Percentiles rank a stretch among this genome's conserved stretches.
Evolutionary conservation across 2,888 invertebrate genomes (phyloP).

Genomic region (Drosophila anomalata): DNA sequence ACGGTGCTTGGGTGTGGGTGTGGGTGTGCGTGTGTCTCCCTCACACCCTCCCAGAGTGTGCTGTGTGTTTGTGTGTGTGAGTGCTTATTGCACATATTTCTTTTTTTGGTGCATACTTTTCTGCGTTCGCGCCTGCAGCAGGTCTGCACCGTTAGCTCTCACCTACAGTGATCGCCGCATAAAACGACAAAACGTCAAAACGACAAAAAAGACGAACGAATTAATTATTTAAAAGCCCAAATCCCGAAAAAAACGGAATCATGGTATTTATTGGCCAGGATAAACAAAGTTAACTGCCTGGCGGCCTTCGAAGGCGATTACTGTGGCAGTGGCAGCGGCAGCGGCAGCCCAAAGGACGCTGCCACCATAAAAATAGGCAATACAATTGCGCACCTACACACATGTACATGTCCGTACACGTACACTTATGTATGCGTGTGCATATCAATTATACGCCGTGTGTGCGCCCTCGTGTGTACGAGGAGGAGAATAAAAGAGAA

Average conservation of each 20-base stretch:
- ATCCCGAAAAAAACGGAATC: not conserved
- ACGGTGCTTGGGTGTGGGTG: constrained; percentile 3
- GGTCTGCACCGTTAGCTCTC: not conserved
- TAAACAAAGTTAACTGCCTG: not conserved
- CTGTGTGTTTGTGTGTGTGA: constrained; percentile 16
- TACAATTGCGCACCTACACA: constrained; percentile 6
- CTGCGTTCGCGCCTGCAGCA: constrained; percentile 35
- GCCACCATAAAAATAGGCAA: constrained; percentile 29
- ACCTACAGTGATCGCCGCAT: constrained; percentile 11
- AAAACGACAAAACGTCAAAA: not conserved
- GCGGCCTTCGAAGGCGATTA: not conserved
- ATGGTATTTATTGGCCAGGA: not conserved
- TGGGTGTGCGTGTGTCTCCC: not conserved
- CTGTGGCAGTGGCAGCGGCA: not conserved
- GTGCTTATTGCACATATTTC: constrained; percentile 33
- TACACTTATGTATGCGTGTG: not conserved
- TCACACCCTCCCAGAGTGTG: no score
- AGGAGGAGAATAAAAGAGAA: constrained; percentile 2
- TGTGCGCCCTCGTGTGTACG: constrained; percentile 3
- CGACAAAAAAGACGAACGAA: not conserved
- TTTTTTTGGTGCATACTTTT: constrained; percentile 36
- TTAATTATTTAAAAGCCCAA: not conserved
- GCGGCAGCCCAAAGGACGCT: not conserved
- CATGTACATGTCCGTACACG: not conserved
- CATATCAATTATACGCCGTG: constrained; percentile 43